Base-by-base conservation (phyloP, 2,113 vertebrate genomes). In the Electrona antarctica region DNA sequence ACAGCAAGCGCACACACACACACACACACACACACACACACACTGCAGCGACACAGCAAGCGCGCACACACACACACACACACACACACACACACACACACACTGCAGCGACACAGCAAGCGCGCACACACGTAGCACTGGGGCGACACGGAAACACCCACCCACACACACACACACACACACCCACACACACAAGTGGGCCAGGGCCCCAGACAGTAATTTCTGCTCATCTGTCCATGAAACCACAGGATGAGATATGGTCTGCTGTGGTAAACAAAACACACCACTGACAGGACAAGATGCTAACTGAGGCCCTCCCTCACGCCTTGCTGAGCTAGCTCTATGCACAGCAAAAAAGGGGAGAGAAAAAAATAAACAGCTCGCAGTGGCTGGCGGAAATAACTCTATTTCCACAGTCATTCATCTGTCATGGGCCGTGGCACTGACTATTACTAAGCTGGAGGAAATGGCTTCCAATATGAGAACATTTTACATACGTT, bases 211-310 rank as follows among this genome's bases (percentile, higher is more conserved):
- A 54, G 73, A 73, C 65, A 49, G 47, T 71, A 51, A 79, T 82
- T 75, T 77, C 13, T 55, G 11, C n/a, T n/a, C 3, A 61, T 77
- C 73, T 69, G 66, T 59, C 70, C 60, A 29, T 74, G 62, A 50
- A 78, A 78, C 69, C 55, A 74, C 80, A 77, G 83, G 77, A 73
- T 79, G 83, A 87, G 75, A 85, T 78, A 75, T 0, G 1, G 50
- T 57, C 71, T 55, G 8, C 60, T 33, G 46, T 10, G 61, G 80
- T 76, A 76, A 78, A 87, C 74, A 81, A 59, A 76, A 57, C 65
- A 67, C 46, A n/a, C 12, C 47, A 14, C 69, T 46, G 46, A 74
- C 46, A 10, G 33, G 63, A 28, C 68, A 56, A 21, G 3, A 48
- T 29, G 54, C 54, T 56, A 56, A 13, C 54, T 56, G 54, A 41